phyloP scores from a whole-genome alignment of 2,113 vertebrate genomes.

The Thalassoma bifasciatum region DNA sequence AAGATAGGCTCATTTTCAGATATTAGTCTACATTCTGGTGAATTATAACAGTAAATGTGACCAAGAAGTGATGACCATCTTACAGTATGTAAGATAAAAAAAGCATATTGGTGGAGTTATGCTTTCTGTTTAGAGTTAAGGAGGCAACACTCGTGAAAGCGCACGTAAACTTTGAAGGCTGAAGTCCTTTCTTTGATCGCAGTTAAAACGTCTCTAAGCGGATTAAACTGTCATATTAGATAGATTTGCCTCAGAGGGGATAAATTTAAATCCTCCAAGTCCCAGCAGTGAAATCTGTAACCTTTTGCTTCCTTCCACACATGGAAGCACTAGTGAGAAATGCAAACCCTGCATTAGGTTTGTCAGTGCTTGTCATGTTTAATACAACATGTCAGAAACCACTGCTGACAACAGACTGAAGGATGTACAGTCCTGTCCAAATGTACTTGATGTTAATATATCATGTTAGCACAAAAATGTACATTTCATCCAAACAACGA shows the following conservation, averaged over 20 bases:
- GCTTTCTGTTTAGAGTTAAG: constrained; percentile 35
- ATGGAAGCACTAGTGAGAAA: constrained; percentile 41
- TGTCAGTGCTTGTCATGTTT: constrained; percentile 38
- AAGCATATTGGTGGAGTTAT: constrained; percentile 26
- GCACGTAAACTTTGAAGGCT: constrained; percentile 47
- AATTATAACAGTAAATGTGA: too few species aligned
- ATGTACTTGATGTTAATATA: constrained; percentile 8
- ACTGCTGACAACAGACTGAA: constrained; percentile 8
- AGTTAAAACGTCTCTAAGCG: constrained; percentile 67
- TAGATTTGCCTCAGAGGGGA: constrained; percentile 69
- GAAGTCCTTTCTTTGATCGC: constrained; percentile 70
- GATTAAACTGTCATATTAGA: constrained; percentile 76
- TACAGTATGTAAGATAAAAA: not conserved
- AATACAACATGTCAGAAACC: constrained; percentile 34
- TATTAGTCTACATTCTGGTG: too few species aligned
- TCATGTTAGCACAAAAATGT: constrained; percentile 14
- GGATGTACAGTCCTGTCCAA: constrained; percentile 14
- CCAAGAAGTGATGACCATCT: too few species aligned
- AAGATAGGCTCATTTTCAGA: too few species aligned
- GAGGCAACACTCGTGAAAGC: constrained; percentile 30
- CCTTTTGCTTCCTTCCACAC: constrained; percentile 51
- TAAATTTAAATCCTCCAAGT: constrained; percentile 65
- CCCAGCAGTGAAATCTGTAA: constrained; percentile 62
- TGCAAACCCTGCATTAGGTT: constrained; percentile 47
- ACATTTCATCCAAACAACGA: not conserved